Evolutionary conservation across 2,797 vertebrate species (phyloP).

Genomic region (Erethizon dorsatum): DNA sequence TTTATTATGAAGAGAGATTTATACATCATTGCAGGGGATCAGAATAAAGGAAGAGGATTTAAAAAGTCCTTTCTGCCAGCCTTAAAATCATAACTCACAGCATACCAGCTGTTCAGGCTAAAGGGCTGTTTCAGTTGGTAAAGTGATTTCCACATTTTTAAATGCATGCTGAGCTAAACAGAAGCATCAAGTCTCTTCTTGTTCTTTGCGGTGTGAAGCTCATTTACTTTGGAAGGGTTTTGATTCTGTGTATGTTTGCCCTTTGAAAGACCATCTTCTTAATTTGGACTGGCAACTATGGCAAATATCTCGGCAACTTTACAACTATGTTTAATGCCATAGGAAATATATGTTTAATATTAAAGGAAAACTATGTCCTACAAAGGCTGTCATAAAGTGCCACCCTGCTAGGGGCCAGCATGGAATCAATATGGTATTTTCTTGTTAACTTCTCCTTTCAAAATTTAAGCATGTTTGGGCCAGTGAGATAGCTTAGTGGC

Average conservation of each 20-base stretch:
- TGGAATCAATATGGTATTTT: constrained; percentile 62
- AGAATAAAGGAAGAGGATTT: not conserved
- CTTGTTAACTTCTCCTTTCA: constrained; percentile 60
- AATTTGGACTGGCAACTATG: constrained; percentile 85
- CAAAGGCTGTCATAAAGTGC: constrained; percentile 62
- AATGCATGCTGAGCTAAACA: constrained; percentile 46
- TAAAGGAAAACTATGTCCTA: constrained; percentile 52
- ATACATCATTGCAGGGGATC: not conserved
- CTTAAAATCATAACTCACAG: constrained; percentile 46
- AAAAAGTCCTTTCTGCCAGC: constrained; percentile 14
- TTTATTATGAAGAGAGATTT: constrained; percentile 26
- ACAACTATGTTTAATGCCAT: not conserved
- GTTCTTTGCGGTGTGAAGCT: constrained; percentile 44
- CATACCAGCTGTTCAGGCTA: not conserved
- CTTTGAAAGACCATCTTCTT: constrained; percentile 78
- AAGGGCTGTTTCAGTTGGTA: constrained; percentile 9
- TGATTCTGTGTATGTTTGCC: constrained; percentile 72
- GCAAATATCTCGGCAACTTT: constrained; percentile 82
- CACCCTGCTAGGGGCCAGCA: not conserved
- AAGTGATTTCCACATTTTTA: constrained; percentile 71
- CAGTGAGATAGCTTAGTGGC: too few relatives aligned
- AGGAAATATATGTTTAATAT: not conserved
- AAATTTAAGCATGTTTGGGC: too few relatives aligned
- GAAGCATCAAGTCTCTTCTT: constrained; percentile 26
- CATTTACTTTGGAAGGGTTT: constrained; percentile 69